Evolutionary conservation across 2,113 vertebrate species (phyloP).

Genomic region (Oryzias curvinotus): DNA sequence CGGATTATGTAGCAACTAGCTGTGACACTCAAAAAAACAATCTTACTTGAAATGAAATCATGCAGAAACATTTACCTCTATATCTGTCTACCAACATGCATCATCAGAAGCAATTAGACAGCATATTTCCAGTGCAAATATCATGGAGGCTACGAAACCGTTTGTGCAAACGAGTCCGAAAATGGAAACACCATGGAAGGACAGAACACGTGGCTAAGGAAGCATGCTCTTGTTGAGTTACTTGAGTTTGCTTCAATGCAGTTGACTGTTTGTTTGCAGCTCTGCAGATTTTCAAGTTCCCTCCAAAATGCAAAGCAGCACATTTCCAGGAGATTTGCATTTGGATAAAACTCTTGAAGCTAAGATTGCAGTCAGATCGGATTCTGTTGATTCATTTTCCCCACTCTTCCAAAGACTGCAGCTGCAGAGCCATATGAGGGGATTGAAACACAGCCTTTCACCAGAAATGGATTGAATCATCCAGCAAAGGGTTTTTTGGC

Average conservation of each 20-base stretch:
- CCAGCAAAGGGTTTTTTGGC: slow-evolving; percentile 20
- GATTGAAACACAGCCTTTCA: slow-evolving; percentile 16
- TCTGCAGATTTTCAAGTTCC: too few relatives aligned
- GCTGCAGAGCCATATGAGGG: slow-evolving; percentile 14
- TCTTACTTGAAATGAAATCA: slow-evolving; percentile 21
- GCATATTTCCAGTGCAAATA: slow-evolving; percentile 20
- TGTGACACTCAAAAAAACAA: slow-evolving; percentile 19
- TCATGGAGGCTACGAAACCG: slow-evolving; percentile 21
- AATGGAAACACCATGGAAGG: slow-evolving; percentile 62
- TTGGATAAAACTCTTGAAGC: too few relatives aligned
- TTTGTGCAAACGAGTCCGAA: slow-evolving; percentile 42
- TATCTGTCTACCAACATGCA: slow-evolving; percentile 23
- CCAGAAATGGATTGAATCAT: slow-evolving; percentile 17
- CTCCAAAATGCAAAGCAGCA: too few relatives aligned
- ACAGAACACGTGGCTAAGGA: slow-evolving; percentile 36
- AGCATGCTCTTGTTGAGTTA: slow-evolving; percentile 39
- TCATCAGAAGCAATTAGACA: slow-evolving; percentile 16
- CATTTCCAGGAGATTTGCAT: too few relatives aligned
- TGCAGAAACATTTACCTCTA: slow-evolving; percentile 19
- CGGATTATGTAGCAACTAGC: slow-evolving; percentile 16
- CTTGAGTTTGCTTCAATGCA: slow-evolving; percentile 40
- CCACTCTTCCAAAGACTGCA: neutral
- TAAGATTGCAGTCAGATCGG: slow-evolving; percentile 23
- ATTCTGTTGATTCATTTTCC: slow-evolving; percentile 26
- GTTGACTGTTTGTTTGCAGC: neutral